These are phyloP conservation scores for Mechanitis mazaeus DNA, from an alignment of 2,888 invertebrate species.

Conservation along the genomic window DNA sequence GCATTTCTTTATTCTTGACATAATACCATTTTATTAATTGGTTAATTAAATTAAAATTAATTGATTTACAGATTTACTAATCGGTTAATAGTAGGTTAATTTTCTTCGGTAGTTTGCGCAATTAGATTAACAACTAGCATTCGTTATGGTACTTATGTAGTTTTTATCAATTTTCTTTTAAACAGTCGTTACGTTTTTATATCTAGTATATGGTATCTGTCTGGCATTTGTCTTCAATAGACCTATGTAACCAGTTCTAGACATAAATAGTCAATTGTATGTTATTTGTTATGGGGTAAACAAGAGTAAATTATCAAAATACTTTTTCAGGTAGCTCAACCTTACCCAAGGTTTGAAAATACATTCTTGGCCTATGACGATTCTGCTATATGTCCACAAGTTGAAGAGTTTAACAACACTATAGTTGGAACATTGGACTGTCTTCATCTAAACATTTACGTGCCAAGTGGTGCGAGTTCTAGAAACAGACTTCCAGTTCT, in stretches of 20 bases:
- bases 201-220: too few relatives aligned
- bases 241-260: not conserved
- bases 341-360: slow-evolving; percentile 37
- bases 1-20: too few relatives aligned
- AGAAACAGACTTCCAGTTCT: slow-evolving; percentile 43
- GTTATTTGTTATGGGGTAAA: slow-evolving; percentile 25
- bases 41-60: too few relatives aligned
- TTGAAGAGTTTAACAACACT: slow-evolving; percentile 33
- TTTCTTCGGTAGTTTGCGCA: too few relatives aligned
- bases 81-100: too few relatives aligned
- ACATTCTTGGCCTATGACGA: slow-evolving; percentile 45
- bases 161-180: too few relatives aligned
- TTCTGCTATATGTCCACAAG: slow-evolving; percentile 47
- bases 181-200: too few relatives aligned
- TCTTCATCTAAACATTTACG: slow-evolving; percentile 78
- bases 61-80: too few relatives aligned
- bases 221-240: too few relatives aligned
- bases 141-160: too few relatives aligned
- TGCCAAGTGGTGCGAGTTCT: slow-evolving; percentile 48
- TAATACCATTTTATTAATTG: too few relatives aligned
- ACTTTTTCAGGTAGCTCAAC: slow-evolving; percentile 38
- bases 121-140: too few relatives aligned
- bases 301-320: not conserved
- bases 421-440: slow-evolving; percentile 67
- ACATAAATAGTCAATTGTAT: not conserved